A percentile compares a stretch with the other conserved stretches of the same genome.
Conservation (phyloP, 1,140 invertebrate genomes). For the Holcopasites calliopsidis region DNA sequence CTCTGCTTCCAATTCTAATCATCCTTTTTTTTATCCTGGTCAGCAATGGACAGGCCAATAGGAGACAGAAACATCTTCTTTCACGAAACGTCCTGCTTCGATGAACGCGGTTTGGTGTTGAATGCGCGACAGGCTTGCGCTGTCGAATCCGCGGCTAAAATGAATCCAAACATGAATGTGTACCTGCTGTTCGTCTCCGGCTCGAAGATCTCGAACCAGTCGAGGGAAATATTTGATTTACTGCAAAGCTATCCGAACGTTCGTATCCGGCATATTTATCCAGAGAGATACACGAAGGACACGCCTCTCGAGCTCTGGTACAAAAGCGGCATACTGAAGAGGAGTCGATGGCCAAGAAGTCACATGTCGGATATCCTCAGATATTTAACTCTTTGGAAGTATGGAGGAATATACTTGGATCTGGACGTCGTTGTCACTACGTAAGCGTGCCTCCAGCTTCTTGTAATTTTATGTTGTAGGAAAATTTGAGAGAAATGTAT, state of each 20-base stretch:
- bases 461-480: not conserved
- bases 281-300: constrained; percentile 80
- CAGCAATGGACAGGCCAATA: not conserved
- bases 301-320: constrained; percentile 84
- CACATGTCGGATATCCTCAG: constrained; percentile 85
- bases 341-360: constrained; percentile 80
- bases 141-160: constrained; percentile 83
- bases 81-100: constrained; percentile 81
- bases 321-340: constrained; percentile 79
- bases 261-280: constrained; percentile 72
- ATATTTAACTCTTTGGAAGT: constrained; percentile 87
- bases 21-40: not conserved
- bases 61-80: constrained; percentile 81
- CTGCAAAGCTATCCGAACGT: constrained; percentile 81
- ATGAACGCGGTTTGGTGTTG: constrained; percentile 72
- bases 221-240: constrained; percentile 70
- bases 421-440: constrained; percentile 86
- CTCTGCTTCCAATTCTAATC: not conserved
- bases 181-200: constrained; percentile 81
- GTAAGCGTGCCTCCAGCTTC: constrained; percentile 58
- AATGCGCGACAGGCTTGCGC: constrained; percentile 83
- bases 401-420: constrained; percentile 89
- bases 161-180: constrained; percentile 82
- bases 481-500: not conserved
- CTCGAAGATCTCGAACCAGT: constrained; percentile 69